These are phyloP conservation scores for Cerceris rybyensis DNA, from an alignment of 2,888 invertebrate species.

Conservation along the genomic window DNA sequence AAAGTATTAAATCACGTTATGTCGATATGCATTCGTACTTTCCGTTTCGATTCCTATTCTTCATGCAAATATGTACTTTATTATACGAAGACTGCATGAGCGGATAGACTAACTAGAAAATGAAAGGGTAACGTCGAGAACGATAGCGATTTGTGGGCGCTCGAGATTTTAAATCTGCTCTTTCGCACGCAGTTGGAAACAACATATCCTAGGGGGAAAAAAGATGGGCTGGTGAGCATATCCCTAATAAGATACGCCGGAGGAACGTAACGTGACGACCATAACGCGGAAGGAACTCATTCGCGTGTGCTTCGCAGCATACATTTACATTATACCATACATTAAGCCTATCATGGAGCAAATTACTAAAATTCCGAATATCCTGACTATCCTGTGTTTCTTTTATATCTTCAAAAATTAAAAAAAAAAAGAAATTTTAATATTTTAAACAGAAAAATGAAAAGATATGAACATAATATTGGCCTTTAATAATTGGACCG, in stretches of 20 bases:
- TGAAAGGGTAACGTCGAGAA: slow-evolving; percentile 47
- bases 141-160: slow-evolving; percentile 29
- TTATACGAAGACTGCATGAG: slow-evolving; percentile 21
- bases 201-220: slow-evolving; percentile 8
- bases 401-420: neutral
- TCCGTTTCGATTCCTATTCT: slow-evolving; percentile 42
- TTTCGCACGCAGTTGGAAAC: slow-evolving; percentile 21
- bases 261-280: slow-evolving; percentile 38
- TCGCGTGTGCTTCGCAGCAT: slow-evolving; percentile 31
- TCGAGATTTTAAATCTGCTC: slow-evolving; percentile 1
- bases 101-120: slow-evolving; percentile 43
- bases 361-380: slow-evolving; percentile 6
- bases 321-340: slow-evolving; percentile 14
- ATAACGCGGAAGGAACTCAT: slow-evolving; percentile 43
- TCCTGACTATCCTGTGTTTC: neutral
- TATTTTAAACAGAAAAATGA: no score
- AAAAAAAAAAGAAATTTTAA: no score
- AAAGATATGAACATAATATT: no score
- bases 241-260: slow-evolving; percentile 28
- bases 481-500: no score
- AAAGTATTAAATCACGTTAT: no score
- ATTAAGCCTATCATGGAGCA: slow-evolving; percentile 26
- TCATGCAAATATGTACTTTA: slow-evolving; percentile 42
- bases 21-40: slow-evolving; percentile 19
- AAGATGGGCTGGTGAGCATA: slow-evolving; percentile 8